Evolutionary conservation across 2,797 vertebrate species (phyloP).

Genomic region (Cryptoprocta ferox): DNA sequence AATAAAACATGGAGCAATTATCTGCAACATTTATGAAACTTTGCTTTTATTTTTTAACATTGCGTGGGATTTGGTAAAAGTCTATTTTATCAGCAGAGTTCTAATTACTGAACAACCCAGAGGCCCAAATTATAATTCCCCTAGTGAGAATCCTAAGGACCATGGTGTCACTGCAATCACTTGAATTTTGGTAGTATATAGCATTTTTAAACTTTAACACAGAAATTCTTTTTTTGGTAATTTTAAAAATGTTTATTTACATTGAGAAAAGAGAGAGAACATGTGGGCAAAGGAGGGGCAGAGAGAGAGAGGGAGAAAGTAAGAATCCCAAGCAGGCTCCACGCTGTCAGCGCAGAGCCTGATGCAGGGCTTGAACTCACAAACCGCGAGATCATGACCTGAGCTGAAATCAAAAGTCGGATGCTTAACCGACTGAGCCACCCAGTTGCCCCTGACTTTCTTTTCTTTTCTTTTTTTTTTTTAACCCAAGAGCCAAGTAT

Average conservation of each 20-base stretch:
- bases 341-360: too few relatives aligned
- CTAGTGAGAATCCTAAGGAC: neutral
- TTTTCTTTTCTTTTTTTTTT: neutral
- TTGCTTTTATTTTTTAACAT: neutral
- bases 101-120: slow-evolving; percentile 26
- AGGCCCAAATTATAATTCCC: neutral
- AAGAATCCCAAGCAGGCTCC: too few relatives aligned
- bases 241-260: too few relatives aligned
- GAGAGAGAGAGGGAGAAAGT: too few relatives aligned
- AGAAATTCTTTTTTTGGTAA: neutral
- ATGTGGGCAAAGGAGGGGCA: too few relatives aligned
- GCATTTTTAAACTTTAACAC: neutral
- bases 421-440: too few relatives aligned
- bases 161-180: neutral
- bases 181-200: neutral
- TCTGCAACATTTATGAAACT: neutral
- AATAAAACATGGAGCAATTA: neutral
- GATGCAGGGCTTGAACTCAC: too few relatives aligned
- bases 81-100: neutral
- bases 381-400: too few relatives aligned
- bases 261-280: too few relatives aligned
- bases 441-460: too few relatives aligned
- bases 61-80: slow-evolving; percentile 7
- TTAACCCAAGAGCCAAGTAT: neutral
- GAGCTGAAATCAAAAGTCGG: too few relatives aligned